phyloP scores from a whole-genome alignment of 2,888 invertebrate species.

The Zhengitettix transpicula region DNA sequence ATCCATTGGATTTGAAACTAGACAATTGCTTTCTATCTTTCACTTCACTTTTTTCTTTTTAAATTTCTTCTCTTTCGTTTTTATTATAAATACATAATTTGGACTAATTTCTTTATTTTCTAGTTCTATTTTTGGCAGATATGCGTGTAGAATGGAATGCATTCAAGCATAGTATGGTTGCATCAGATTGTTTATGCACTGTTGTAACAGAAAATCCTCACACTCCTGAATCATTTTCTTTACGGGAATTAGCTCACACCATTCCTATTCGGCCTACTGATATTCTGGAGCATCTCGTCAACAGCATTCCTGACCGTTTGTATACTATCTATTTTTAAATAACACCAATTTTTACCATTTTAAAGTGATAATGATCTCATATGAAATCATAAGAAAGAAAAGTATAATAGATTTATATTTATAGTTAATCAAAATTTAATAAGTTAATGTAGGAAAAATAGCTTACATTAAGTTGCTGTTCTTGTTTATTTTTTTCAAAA shows the following conservation, averaged over 20 bases:
- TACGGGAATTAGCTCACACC: constrained; percentile 32
- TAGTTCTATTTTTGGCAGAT: constrained; percentile 52
- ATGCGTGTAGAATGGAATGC: constrained; percentile 34
- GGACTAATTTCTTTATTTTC: constrained; percentile 1
- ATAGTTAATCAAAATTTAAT: background rate
- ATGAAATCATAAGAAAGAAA: too few species aligned
- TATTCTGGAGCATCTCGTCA: constrained; percentile 16
- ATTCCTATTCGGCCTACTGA: constrained; percentile 22
- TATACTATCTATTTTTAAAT: background rate
- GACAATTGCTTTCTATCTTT: too few species aligned
- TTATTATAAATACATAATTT: background rate
- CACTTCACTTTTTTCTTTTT: too few species aligned
- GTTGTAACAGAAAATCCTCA: constrained; percentile 60
- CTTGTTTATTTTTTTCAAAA: too few species aligned
- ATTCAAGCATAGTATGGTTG: constrained; percentile 23
- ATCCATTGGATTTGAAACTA: too few species aligned
- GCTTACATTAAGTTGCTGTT: too few species aligned
- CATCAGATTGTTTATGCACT: constrained; percentile 33
- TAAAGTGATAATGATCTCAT: too few species aligned
- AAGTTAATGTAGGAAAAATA: too few species aligned
- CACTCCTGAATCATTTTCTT: constrained; percentile 38
- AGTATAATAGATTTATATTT: constrained; percentile 11
- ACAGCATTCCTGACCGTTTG: constrained; percentile 17
- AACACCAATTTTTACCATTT: background rate
- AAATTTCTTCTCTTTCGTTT: background rate